Evolutionary conservation across 2,113 vertebrate genomes (phyloP).

Genomic region (Catharus minimus): DNA sequence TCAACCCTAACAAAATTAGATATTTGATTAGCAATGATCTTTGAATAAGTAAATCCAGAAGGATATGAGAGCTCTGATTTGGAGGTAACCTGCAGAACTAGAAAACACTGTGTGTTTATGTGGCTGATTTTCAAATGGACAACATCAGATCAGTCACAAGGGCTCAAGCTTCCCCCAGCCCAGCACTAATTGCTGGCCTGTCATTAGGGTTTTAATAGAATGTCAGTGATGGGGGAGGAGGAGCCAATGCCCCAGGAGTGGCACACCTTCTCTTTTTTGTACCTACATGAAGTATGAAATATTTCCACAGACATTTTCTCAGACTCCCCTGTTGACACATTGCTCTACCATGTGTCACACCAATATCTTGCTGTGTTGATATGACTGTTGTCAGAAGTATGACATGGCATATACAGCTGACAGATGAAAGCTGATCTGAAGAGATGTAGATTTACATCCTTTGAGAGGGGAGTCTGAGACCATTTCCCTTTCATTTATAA

Average conservation of each 20-base stretch:
- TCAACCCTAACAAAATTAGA: background rate
- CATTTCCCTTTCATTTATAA: background rate
- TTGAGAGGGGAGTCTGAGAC: background rate
- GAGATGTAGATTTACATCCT: background rate
- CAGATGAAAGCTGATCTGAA: background rate
- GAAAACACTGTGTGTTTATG: background rate
- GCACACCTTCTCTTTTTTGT: background rate
- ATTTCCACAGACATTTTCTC: background rate
- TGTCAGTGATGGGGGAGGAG: background rate
- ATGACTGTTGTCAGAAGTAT: slow-evolving; percentile 4
- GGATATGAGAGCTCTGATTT: background rate
- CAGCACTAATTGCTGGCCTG: background rate
- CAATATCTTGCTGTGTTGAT: background rate
- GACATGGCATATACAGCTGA: background rate
- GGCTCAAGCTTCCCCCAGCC: background rate
- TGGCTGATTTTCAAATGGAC: background rate
- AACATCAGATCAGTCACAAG: background rate
- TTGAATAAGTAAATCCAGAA: background rate
- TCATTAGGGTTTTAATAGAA: background rate
- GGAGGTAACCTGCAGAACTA: background rate
- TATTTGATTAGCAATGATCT: background rate
- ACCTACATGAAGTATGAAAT: background rate
- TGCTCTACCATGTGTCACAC: background rate
- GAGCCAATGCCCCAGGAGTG: background rate
- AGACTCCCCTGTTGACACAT: background rate